These are phyloP conservation scores for Dasyurus viverrinus DNA, from an alignment of 2,113 vertebrate species.

Conservation along the genomic window DNA sequence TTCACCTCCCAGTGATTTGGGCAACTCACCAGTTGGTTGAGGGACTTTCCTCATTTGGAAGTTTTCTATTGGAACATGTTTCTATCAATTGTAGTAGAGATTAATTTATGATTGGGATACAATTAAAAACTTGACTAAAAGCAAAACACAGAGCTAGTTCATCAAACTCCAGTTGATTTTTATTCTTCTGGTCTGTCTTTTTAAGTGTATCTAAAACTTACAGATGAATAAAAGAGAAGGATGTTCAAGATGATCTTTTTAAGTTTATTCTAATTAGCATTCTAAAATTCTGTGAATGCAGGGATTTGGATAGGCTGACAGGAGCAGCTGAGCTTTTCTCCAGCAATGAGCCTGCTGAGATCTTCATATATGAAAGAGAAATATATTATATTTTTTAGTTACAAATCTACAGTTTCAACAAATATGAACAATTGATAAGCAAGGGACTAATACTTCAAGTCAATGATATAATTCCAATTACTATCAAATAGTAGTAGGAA, in stretches of 20 bases:
- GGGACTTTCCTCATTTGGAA: neutral
- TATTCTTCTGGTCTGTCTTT: neutral
- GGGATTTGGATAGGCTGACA: neutral
- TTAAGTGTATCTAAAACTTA: neutral
- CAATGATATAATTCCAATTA: neutral
- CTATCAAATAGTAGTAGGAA: neutral
- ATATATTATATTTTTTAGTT: neutral
- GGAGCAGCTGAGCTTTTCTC: neutral
- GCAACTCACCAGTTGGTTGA: neutral
- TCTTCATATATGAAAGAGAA: neutral
- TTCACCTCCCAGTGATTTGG: neutral
- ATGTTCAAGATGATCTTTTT: neutral
- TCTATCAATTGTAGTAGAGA: neutral
- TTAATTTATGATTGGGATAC: neutral
- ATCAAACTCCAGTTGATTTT: neutral
- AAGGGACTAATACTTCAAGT: neutral
- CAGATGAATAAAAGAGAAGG: neutral
- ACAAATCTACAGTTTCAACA: neutral
- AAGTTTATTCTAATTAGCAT: neutral
- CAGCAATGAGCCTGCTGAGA: neutral
- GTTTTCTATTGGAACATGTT: neutral
- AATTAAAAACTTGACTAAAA: constrained; percentile 20
- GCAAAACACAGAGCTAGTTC: neutral
- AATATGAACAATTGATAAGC: neutral
- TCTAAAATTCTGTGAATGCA: neutral